These are phyloP conservation scores for Chelonoidis abingdonii DNA, from an alignment of 2,113 vertebrate species.

Conservation along the genomic window DNA sequence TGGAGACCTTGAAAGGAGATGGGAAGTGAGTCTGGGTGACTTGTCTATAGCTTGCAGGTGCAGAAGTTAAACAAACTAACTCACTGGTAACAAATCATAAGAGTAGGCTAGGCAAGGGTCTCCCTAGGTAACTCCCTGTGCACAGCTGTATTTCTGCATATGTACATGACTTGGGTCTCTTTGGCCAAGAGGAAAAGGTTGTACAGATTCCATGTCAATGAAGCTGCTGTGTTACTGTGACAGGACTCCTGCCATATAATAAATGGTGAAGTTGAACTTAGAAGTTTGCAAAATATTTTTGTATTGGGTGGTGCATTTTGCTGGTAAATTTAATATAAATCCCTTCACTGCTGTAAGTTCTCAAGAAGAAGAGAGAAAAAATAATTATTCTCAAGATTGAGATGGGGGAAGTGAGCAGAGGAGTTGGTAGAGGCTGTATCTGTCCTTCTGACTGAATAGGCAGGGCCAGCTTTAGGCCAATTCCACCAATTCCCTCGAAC, in stretches of 20 bases:
- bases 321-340: not conserved
- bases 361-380: not conserved
- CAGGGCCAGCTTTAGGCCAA: no score
- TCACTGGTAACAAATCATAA: not conserved
- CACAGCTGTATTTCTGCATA: not conserved
- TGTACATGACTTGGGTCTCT: not conserved
- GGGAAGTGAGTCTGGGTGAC: not conserved
- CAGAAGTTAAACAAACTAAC: not conserved
- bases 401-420: not conserved
- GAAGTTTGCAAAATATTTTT: not conserved
- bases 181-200: not conserved
- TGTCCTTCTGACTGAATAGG: not conserved
- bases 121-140: not conserved
- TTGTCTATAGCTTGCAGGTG: not conserved
- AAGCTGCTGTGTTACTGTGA: constrained; percentile 14
- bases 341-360: not conserved
- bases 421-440: not conserved
- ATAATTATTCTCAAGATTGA: not conserved
- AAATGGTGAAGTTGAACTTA: constrained; percentile 12
- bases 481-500: no score
- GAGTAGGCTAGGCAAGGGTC: not conserved
- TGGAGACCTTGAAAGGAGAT: not conserved
- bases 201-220: not conserved
- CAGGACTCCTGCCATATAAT: constrained; percentile 1
- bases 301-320: not conserved